Base-by-base conservation (phyloP, 2,797 vertebrate genomes). In the Nyctibius grandis region DNA sequence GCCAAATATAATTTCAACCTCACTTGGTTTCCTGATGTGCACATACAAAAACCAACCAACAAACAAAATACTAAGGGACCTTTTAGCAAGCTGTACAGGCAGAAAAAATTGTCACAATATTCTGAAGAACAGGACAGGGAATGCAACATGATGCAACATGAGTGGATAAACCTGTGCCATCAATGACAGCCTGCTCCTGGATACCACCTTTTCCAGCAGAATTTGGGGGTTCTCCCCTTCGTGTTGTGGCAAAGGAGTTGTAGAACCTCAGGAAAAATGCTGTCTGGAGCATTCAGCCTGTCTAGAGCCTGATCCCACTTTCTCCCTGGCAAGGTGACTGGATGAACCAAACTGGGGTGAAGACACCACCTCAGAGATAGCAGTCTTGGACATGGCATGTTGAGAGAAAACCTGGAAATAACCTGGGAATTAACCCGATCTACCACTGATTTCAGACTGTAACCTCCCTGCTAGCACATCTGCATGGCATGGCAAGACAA, bases 371-470 rank as follows among this genome's bases (percentile, higher is more conserved):
- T 12, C n/a, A n/a, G 42, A 64, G 42, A 31, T 64, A 59, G 28
- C 47, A 44, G 25, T 54, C 34, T 25, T 7, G 9, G 38, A 33
- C 21, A 15, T 0, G 12, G 31, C 22, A 56, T 0, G 0, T 9
- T 33, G 44, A 38, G 3, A 38, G 26, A 17, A 65, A 78, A 70
- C 8, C n/a, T 8, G 23, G 33, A 31, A 65, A 38, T 16, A 11
- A 85, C 40, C 40, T 74, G n/a, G n/a, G n/a, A n/a, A n/a, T 54
- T 81, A 75, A 40, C 26, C 16, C 7, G 5, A 40, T 13, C 40
- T 31, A 17, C 13, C 15, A 36, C 12, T 38, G n/a, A 47, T 61
- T 74, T 78, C 47, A 60, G 51, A 21, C 8, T 0, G 2, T 42
- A 36, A 56, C n/a, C 12, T 74, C 10, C 11, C 23, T 42, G n/a